Evolutionary conservation across 2,797 vertebrate genomes (phyloP).

Genomic region (Decapterus maruadsi): DNA sequence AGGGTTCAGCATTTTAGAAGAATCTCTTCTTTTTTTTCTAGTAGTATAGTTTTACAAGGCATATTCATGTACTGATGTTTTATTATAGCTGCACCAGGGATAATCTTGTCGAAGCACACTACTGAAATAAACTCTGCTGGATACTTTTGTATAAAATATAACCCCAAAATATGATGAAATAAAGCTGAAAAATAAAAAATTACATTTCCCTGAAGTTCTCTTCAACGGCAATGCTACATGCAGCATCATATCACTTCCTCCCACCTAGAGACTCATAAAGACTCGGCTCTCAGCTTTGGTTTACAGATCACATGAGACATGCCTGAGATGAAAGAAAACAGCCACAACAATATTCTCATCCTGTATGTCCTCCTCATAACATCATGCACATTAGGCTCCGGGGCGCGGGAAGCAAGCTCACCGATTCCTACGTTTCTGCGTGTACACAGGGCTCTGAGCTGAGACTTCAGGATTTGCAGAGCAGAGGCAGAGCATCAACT

Average conservation of each 20-base stretch:
- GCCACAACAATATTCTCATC: conserved; percentile 47
- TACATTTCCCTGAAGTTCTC: conserved; percentile 40
- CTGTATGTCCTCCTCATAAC: conserved; percentile 53
- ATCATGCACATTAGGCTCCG: conserved; percentile 34
- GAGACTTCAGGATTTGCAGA: conserved; percentile 62
- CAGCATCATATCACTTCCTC: conserved; percentile 50
- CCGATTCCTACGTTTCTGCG: conserved; percentile 36
- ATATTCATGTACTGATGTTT: conserved; percentile 8
- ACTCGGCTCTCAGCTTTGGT: conserved; percentile 52
- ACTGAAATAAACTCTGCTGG: conserved; percentile 17
- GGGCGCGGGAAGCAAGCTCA: conserved; percentile 44
- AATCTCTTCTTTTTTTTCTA: not conserved
- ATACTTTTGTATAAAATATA: conserved; percentile 27
- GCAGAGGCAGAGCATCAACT: conserved; percentile 67
- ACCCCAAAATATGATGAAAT: conserved; percentile 40
- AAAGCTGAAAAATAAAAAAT: conserved; percentile 23
- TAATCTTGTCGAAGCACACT: conserved; percentile 9
- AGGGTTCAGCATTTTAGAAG: not conserved
- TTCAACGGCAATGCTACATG: conserved; percentile 32
- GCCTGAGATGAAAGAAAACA: conserved; percentile 63
- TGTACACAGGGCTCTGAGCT: conserved; percentile 53
- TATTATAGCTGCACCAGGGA: conserved; percentile 23
- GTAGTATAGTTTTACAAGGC: not conserved
- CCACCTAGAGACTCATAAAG: conserved; percentile 52
- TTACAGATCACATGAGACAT: conserved; percentile 52